These are phyloP conservation scores for Caiman crocodilus DNA, from an alignment of 2,797 vertebrate genomes.

Conservation along the genomic window DNA sequence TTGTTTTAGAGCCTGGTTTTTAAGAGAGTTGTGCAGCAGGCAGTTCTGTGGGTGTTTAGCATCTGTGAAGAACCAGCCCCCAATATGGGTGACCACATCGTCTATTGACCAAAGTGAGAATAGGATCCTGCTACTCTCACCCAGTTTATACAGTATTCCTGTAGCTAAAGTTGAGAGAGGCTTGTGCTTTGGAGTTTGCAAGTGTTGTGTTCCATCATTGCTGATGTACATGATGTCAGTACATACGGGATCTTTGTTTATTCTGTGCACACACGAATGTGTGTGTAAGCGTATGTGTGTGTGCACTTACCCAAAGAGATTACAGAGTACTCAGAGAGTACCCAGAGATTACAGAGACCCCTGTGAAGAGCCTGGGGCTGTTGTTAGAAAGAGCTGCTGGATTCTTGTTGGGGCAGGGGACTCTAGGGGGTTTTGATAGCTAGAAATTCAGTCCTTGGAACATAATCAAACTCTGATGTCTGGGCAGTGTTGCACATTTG, in stretches of 20 bases:
- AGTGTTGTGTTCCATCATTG: background rate
- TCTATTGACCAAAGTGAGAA: background rate
- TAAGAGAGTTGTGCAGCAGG: background rate
- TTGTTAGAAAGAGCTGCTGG: background rate
- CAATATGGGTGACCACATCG: background rate
- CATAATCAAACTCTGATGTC: background rate
- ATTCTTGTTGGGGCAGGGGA: background rate
- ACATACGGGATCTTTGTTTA: background rate
- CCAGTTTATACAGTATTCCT: background rate
- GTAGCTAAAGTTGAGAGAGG: constrained; percentile 56
- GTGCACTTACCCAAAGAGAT: background rate
- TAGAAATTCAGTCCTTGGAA: background rate
- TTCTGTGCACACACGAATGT: background rate
- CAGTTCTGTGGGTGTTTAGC: background rate
- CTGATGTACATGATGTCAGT: background rate
- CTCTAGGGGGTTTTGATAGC: background rate
- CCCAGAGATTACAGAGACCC: no score
- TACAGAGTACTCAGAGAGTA: background rate
- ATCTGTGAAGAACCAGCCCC: background rate
- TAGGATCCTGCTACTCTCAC: background rate
- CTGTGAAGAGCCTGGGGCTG: background rate
- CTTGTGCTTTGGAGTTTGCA: constrained; percentile 17
- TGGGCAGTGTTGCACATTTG: background rate
- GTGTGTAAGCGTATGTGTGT: background rate
- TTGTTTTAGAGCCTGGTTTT: background rate